Base-by-base conservation (phyloP, 2,888 invertebrate genomes). In the Syrista parreyssii region DNA sequence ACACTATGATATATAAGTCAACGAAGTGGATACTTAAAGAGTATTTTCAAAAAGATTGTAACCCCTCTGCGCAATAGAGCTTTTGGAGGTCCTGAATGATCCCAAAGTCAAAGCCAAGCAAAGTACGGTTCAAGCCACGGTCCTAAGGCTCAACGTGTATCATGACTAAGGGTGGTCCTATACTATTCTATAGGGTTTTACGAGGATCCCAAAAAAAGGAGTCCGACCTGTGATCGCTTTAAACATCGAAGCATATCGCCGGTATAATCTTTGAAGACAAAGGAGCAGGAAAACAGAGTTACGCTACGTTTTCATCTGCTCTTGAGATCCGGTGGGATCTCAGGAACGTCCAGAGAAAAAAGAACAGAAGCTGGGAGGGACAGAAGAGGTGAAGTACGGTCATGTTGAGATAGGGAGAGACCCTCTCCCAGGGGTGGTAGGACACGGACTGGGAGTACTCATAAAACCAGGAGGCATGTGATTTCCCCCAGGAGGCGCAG, bases 391-490 rank as follows among this genome's bases (percentile, higher is more conserved):
- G 23, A 9, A 23, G 55, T 1, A 15, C 23, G 23, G 55, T 55
- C 23, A 30, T 71, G 71, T 23, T 33, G 71, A 31, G 71, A 71
- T 31, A 71, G 71, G 71, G 71, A 12, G 31, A 74, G 71, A 71
- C 31, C 32, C 71, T 31, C 71, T 71, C 31, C 12, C 71, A 71
- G 23, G 35, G 33, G 74, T 74, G 23, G 82, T 9, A 55, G 82
- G 74, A 80, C 78, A 75, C 77, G 83, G 84, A 79, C 83, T 83
- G 85, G 85, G 87, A 84, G 85, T 83, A 85, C 88, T 89, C 89
- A 86, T 89, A 89, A 89, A 89, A 89, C 87, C 86, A 83, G 87
- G 87, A 84, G 88, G 86, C 89, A 88, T 87, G 88, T 89, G 89
- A 89, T 89, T 89, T 89, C 89, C 89, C 89, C 86, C 84, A 89